Evolutionary conservation across 2,888 invertebrate genomes (phyloP).

Genomic region (Cephus pygmeus): DNA sequence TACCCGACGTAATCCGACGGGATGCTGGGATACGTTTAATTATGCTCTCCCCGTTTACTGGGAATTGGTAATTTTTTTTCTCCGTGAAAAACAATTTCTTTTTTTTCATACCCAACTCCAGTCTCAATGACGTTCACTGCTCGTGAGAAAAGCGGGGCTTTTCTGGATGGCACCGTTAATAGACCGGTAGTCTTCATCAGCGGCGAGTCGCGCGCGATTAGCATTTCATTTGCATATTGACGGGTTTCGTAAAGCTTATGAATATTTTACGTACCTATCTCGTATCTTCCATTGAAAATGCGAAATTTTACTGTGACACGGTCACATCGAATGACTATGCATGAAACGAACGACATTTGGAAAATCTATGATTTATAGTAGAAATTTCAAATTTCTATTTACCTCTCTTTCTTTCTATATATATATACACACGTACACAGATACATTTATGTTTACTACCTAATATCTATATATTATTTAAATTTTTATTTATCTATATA

Average conservation of each 20-base stretch:
- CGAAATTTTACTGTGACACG: not conserved
- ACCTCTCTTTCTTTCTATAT: too few relatives aligned
- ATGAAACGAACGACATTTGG: not conserved
- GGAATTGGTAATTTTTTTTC: not conserved
- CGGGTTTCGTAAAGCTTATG: conserved; percentile 66
- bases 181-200: conserved; percentile 48
- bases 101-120: not conserved
- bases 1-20: not conserved
- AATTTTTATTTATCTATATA: not conserved
- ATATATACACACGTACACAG: too few relatives aligned
- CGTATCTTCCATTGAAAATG: not conserved
- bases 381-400: too few relatives aligned
- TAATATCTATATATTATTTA: too few relatives aligned
- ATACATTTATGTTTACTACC: too few relatives aligned
- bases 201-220: conserved; percentile 46
- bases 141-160: conserved; percentile 26
- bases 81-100: not conserved
- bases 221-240: conserved; percentile 66
- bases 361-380: not conserved
- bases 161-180: conserved; percentile 39
- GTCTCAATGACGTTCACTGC: not conserved
- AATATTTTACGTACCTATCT: conserved; percentile 57
- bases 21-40: not conserved
- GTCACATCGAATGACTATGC: not conserved
- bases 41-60: not conserved